A percentile compares a stretch with the other conserved stretches of the same genome.
Conservation (phyloP, 2,797 vertebrate species). For the Lophius americanus region DNA sequence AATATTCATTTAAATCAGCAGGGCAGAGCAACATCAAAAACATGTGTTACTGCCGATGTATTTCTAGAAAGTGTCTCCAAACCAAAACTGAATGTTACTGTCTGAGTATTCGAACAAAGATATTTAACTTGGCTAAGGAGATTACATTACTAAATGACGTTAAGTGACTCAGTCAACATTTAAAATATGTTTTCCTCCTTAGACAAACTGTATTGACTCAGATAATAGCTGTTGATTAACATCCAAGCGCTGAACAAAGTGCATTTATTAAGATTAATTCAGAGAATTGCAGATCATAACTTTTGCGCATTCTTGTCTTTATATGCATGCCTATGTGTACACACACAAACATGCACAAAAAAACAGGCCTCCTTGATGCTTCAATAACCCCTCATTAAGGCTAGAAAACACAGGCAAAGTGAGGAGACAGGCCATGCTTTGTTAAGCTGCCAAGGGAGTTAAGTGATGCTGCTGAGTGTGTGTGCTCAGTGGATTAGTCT, state of each 20-base stretch:
- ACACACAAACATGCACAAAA: constrained; percentile 27
- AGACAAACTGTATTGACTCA: constrained; percentile 67
- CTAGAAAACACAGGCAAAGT: constrained; percentile 71
- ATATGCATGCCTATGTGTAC: constrained; percentile 15
- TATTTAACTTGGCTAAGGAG: constrained; percentile 77
- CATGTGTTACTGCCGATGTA: constrained; percentile 63
- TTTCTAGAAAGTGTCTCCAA: constrained; percentile 58
- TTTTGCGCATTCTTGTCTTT: constrained; percentile 45
- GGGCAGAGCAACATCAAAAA: constrained; percentile 63
- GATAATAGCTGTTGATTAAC: constrained; percentile 77
- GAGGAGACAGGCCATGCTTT: constrained; percentile 76
- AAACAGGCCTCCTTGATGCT: constrained; percentile 60
- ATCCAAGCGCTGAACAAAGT: constrained; percentile 71
- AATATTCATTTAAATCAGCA: constrained; percentile 59
- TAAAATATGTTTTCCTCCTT: constrained; percentile 62
- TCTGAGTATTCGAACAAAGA: constrained; percentile 72
- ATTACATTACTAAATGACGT: constrained; percentile 73
- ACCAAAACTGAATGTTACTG: constrained; percentile 62
- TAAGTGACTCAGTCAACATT: constrained; percentile 77
- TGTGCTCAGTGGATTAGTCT: constrained; percentile 75
- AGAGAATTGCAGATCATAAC: constrained; percentile 69
- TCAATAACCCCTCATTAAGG: constrained; percentile 78
- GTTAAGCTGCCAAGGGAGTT: constrained; percentile 68
- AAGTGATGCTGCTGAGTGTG: constrained; percentile 73
- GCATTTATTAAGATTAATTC: constrained; percentile 76